phyloP scores from a whole-genome alignment of 92 coral and sea anemone genomes.

The Pocillopora grandis region DNA sequence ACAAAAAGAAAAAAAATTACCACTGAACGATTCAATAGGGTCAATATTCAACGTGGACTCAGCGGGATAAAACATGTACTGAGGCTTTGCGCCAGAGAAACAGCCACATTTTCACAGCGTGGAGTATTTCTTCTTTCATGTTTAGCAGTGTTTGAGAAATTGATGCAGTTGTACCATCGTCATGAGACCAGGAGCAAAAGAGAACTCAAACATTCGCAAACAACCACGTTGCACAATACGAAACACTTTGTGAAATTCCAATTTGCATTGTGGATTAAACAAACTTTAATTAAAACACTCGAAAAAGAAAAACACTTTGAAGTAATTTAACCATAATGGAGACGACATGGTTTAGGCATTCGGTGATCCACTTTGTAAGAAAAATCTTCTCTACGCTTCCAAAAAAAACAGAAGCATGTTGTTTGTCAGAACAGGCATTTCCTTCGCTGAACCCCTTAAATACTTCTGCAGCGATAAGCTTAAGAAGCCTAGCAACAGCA shows the following conservation, averaged over 20 bases:
- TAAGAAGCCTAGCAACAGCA: conserved; percentile 13
- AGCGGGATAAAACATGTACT: too few species aligned
- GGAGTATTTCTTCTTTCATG: not conserved
- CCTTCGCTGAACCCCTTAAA: not conserved
- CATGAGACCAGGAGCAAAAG: not conserved
- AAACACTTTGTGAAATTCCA: conserved; percentile 1
- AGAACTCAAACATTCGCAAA: not conserved
- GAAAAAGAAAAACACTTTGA: conserved; percentile 15
- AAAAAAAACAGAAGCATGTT: not conserved
- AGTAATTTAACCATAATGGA: not conserved
- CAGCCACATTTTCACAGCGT: not conserved
- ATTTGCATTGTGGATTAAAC: conserved; percentile 31
- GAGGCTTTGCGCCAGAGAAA: not conserved
- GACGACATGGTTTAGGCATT: too few species aligned
- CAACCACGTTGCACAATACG: not conserved
- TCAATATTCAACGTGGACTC: not conserved
- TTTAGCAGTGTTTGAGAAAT: not conserved
- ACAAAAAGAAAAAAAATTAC: not conserved
- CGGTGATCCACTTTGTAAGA: not conserved
- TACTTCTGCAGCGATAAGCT: not conserved
- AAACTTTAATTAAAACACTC: conserved; percentile 19
- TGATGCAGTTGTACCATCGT: not conserved
- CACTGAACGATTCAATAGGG: not conserved
- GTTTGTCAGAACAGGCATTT: not conserved
- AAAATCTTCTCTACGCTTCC: too few species aligned